Evolutionary conservation across 2,888 invertebrate species (phyloP).

Genomic region (Agrotis segetum): DNA sequence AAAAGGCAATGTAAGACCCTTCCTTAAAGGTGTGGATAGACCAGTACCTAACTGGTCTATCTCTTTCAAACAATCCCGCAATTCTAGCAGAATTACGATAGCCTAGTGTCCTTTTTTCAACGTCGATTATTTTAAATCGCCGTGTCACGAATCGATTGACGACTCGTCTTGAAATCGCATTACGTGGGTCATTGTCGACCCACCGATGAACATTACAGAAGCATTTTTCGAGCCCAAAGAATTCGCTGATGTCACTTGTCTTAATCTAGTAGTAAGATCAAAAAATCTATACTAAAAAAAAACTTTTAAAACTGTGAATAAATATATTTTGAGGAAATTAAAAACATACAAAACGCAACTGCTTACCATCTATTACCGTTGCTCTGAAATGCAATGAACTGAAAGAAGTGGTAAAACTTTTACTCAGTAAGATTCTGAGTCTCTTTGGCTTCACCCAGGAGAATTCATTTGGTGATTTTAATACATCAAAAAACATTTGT

Average conservation of each 20-base stretch:
- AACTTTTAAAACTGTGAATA: not conserved
- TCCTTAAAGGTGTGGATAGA: too few relatives aligned
- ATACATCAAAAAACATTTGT: too few relatives aligned
- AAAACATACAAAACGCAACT: not conserved
- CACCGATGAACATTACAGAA: slow-evolving; percentile 49
- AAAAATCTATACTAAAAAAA: slow-evolving; percentile 6
- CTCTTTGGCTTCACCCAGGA: too few relatives aligned
- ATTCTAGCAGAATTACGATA: not conserved
- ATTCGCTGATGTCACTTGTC: slow-evolving; percentile 59
- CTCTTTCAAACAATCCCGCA: too few relatives aligned
- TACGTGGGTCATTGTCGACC: slow-evolving; percentile 44
- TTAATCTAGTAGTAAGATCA: slow-evolving; percentile 31
- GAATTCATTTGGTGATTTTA: too few relatives aligned
- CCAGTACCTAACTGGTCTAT: too few relatives aligned
- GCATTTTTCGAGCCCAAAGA: slow-evolving; percentile 37
- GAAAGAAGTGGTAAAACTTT: too few relatives aligned
- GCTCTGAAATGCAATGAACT: too few relatives aligned
- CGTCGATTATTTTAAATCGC: slow-evolving; percentile 55
- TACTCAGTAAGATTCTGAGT: too few relatives aligned
- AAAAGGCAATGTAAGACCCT: too few relatives aligned
- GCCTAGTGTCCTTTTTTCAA: slow-evolving; percentile 16
- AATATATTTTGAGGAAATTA: not conserved
- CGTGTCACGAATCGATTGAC: slow-evolving; percentile 62
- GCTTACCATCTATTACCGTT: too few relatives aligned
- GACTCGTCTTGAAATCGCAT: slow-evolving; percentile 58